Evolutionary conservation across 2,888 invertebrate species (phyloP).

Genomic region (Drosophila nigritarsus): DNA sequence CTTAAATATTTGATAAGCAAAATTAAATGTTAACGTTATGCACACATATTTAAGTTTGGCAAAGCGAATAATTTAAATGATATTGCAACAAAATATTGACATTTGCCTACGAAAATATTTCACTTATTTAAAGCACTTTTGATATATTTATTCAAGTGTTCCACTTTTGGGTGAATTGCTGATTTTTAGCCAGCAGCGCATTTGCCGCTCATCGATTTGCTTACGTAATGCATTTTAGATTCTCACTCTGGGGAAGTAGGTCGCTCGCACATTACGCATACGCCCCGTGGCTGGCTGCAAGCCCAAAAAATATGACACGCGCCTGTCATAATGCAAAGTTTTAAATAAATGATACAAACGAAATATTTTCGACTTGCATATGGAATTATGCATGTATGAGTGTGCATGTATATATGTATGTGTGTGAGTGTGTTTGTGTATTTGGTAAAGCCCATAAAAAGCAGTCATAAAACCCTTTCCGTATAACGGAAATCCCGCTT

Average conservation of each 20-base stretch:
- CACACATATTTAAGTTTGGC: neutral
- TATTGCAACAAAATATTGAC: neutral
- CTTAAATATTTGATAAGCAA: constrained; percentile 9
- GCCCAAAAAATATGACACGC: constrained; percentile 57
- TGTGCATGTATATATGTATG: neutral
- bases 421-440: constrained; percentile 27
- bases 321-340: constrained; percentile 72
- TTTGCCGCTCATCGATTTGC: constrained; percentile 34
- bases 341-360: constrained; percentile 73
- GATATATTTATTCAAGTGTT: constrained; percentile 42
- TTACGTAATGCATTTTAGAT: constrained; percentile 69
- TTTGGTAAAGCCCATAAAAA: constrained; percentile 71
- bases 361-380: constrained; percentile 38
- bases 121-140: constrained; percentile 15
- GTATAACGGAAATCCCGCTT: constrained; percentile 79
- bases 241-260: constrained; percentile 36
- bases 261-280: constrained; percentile 65
- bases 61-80: constrained; percentile 10
- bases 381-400: constrained; percentile 24
- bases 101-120: constrained; percentile 26
- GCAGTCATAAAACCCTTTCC: constrained; percentile 81
- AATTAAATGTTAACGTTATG: constrained; percentile 3
- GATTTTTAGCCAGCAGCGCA: constrained; percentile 8
- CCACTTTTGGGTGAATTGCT: constrained; percentile 18
- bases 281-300: constrained; percentile 61